phyloP scores from a whole-genome alignment of 35 echinoderm and acorn worm species.

The Lytechinus variegatus region DNA sequence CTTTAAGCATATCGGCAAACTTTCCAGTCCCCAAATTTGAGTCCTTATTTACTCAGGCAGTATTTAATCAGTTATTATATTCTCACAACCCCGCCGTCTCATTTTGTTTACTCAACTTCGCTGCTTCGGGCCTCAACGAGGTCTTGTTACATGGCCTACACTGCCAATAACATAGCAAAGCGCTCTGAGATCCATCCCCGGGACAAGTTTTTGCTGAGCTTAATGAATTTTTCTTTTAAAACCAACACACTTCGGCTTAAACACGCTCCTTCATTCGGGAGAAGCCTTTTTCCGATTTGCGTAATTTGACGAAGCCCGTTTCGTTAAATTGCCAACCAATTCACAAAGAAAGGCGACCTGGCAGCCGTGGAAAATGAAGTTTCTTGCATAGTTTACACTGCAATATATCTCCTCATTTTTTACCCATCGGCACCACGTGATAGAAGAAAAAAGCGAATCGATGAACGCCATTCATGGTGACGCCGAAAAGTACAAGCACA shows the following conservation, averaged over 20 bases:
- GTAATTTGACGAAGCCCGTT: neutral
- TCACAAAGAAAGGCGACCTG: neutral
- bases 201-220: neutral
- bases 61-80: conserved; percentile 44
- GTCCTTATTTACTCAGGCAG: conserved; percentile 27
- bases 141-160: conserved; percentile 3
- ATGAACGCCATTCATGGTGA: neutral
- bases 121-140: neutral
- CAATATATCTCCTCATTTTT: neutral
- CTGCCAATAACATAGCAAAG: neutral
- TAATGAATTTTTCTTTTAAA: conserved; percentile 10
- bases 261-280: neutral
- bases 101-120: conserved; percentile 27
- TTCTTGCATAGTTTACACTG: neutral
- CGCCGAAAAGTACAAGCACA: neutral
- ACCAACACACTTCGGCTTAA: neutral
- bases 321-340: neutral
- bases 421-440: neutral
- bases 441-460: neutral
- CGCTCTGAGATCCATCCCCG: neutral
- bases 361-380: neutral
- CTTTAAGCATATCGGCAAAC: neutral
- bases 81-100: conserved; percentile 21
- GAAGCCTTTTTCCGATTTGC: neutral
- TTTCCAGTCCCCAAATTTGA: neutral